Conservation (phyloP, 2,888 invertebrate genomes). For the Panzeria rudis region DNA sequence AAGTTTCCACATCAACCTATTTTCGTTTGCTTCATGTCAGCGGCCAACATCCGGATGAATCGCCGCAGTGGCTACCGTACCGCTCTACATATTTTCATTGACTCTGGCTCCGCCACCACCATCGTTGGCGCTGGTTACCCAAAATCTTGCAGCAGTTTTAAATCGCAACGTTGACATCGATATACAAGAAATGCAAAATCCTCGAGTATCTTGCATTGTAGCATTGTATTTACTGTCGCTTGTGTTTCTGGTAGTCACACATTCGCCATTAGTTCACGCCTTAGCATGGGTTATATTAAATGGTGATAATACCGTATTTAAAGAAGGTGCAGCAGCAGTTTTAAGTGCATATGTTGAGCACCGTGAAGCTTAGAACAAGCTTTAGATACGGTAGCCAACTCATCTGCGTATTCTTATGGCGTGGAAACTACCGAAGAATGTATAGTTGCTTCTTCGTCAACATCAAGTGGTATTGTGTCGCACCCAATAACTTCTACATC, state of each 20-base stretch:
- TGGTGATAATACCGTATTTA: slow-evolving; percentile 89
- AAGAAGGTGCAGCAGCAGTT: slow-evolving; percentile 88
- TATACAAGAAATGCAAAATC: slow-evolving; percentile 86
- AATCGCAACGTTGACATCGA: slow-evolving; percentile 86
- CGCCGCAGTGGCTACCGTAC: too few relatives aligned
- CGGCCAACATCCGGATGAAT: too few relatives aligned
- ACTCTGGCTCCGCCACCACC: slow-evolving; percentile 84
- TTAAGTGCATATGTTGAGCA: slow-evolving; percentile 87
- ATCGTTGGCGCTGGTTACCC: slow-evolving; percentile 86
- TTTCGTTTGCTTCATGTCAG: too few relatives aligned
- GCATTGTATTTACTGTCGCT: slow-evolving; percentile 95
- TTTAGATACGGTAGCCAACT: slow-evolving; percentile 85
- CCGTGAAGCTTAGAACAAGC: slow-evolving; percentile 89
- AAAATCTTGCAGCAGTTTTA: slow-evolving; percentile 87
- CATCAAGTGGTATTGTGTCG: slow-evolving; percentile 37
- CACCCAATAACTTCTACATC: slow-evolving; percentile 71
- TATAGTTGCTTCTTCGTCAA: slow-evolving; percentile 28
- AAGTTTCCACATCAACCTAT: too few relatives aligned
- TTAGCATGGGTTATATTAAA: slow-evolving; percentile 95
- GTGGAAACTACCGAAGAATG: slow-evolving; percentile 76
- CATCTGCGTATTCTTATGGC: slow-evolving; percentile 75
- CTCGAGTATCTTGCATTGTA: slow-evolving; percentile 94
- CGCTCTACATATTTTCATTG: slow-evolving; percentile 96
- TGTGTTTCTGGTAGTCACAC: slow-evolving; percentile 97
- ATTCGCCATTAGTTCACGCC: slow-evolving; percentile 94